Base-by-base conservation (phyloP, 53 echinoderm and acorn worm genomes). In the Echinarachnius parma region DNA sequence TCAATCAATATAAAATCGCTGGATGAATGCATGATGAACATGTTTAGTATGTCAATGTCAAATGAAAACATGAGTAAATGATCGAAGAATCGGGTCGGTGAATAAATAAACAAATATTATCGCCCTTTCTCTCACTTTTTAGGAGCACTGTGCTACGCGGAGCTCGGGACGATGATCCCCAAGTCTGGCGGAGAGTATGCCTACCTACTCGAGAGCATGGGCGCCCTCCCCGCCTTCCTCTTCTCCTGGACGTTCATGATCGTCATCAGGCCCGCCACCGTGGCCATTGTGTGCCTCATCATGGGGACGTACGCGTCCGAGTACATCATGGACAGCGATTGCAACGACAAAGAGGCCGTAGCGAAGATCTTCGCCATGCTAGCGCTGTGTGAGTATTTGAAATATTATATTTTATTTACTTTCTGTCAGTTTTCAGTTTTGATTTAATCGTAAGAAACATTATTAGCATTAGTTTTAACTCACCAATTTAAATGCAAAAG, bases 141-240 rank as follows among this genome's bases (percentile, higher is more conserved):
- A 87, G 87, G 82, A 44, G 68, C 87, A 4, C 60, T 87, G 3
- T 87, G 77, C 18, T 87, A 87, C 60, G 82, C 87, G 31, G 87
- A 87, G 48, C 87, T 87, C 4, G 87, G 87, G 0, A 77, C 87
- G 7, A 60, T 87, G 53, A 58, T 87, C 32, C 87, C 69, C 3
- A 67, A 66, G 34, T 87, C 87, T 2, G 87, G 87, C 0, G 87
- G 81, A 15, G 87, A 87, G 25, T 82, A 87, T 47, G 77, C 82
- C 23, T 87, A 87, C 50, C 78, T 87, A 0, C n/a, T 70, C 1
- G 70, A 82, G 11, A 59, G 62, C 9, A 71, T 87, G 39, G 87
- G 87, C 23, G 47, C 61, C 22, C 45, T 87, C 1, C 82, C 82
- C 9, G 62, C 87, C 9, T 87, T 77, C 53, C 55, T 87, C 31